Conservation (phyloP, 2,888 invertebrate genomes). For the Drosophila bunnanda region DNA sequence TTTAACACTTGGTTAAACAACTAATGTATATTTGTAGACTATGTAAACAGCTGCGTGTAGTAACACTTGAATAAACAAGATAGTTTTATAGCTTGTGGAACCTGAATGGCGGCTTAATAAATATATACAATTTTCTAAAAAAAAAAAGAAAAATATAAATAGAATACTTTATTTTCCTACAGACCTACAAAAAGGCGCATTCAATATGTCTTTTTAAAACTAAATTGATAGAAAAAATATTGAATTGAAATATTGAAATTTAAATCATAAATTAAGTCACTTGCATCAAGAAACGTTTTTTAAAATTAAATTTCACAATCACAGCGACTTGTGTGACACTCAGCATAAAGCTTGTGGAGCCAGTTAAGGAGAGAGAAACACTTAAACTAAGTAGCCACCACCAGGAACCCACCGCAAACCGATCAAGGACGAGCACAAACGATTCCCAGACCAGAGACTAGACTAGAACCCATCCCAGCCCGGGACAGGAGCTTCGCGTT, state of each 20-base stretch:
- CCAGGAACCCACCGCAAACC: constrained; percentile 38
- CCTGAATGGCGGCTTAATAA: constrained; percentile 1
- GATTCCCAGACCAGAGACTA: constrained; percentile 40
- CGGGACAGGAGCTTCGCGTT: not conserved
- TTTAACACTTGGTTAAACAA: constrained; percentile 6
- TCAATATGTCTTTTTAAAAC: no score
- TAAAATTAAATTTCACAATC: not conserved
- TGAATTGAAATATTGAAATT: no score
- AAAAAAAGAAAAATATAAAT: not conserved
- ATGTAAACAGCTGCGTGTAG: not conserved
- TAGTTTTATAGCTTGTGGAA: not conserved
- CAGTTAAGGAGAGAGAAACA: not conserved
- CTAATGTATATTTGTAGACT: not conserved
- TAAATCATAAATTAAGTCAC: no score
- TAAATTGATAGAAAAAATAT: no score
- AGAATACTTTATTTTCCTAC: not conserved
- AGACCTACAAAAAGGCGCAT: not conserved
- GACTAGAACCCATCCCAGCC: constrained; percentile 28
- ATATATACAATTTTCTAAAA: not conserved
- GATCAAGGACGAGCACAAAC: constrained; percentile 31
- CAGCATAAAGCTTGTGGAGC: not conserved
- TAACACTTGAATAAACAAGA: constrained; percentile 10
- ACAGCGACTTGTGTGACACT: not conserved
- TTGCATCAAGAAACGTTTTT: no score
- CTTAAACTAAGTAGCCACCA: constrained; percentile 29